Percentiles rank a stretch among this genome's conserved stretches.
Conservation (phyloP, 2,797 vertebrate species). For the Nyctibius grandis region DNA sequence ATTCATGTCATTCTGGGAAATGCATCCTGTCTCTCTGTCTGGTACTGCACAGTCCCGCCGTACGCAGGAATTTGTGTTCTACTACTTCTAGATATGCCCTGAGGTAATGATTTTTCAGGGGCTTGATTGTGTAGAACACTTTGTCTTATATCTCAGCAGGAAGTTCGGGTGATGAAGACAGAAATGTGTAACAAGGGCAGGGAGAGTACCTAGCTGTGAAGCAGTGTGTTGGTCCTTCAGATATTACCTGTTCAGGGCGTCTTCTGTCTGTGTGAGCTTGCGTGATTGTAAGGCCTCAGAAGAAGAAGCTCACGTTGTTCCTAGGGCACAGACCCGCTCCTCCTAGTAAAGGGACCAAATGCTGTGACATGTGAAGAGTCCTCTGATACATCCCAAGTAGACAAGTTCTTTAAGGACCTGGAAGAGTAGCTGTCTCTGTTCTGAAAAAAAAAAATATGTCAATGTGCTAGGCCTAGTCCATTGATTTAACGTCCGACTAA, state of each 20-base stretch:
- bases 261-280: neutral
- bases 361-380: neutral
- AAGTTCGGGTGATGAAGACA: neutral
- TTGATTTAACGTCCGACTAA: neutral
- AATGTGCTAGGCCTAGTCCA: neutral
- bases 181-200: neutral
- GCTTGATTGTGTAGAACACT: neutral
- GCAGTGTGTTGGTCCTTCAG: neutral
- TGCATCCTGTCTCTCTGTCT: neutral
- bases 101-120: neutral
- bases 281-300: neutral
- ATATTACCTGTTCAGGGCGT: neutral
- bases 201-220: neutral
- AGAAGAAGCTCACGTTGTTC: neutral
- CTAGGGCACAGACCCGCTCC: neutral
- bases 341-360: neutral
- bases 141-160: neutral
- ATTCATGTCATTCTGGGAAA: neutral
- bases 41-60: neutral
- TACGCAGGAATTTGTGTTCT: neutral
- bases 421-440: neutral
- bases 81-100: neutral
- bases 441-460: accelerated
- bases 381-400: neutral
- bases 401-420: neutral